Evolutionary conservation across 2,797 vertebrate species (phyloP).

Genomic region (Sciurus vulgaris): DNA sequence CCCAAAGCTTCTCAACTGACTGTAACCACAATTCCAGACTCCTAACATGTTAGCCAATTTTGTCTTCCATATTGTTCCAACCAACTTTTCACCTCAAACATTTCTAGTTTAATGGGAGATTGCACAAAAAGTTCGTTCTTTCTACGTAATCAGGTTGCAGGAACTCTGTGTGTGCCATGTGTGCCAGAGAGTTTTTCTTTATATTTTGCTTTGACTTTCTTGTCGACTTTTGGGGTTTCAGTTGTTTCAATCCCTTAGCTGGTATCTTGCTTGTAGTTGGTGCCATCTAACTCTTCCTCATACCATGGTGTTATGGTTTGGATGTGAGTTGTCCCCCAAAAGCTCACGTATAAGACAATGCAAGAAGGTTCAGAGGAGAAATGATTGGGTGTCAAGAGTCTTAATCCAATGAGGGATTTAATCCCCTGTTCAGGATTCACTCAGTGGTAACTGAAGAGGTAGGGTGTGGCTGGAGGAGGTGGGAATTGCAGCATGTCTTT

Average conservation of each 20-base stretch:
- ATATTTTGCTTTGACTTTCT: background rate
- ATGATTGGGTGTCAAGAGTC: no score
- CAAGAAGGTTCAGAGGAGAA: no score
- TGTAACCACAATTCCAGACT: background rate
- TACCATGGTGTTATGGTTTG: no score
- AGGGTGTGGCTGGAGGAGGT: no score
- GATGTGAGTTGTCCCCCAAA: no score
- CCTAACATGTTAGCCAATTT: background rate
- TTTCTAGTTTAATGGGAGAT: background rate
- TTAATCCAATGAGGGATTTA: no score
- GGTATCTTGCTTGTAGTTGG: background rate
- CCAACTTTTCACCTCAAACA: background rate
- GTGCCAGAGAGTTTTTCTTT: background rate
- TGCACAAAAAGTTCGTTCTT: background rate
- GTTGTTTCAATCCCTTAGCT: background rate
- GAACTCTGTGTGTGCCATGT: background rate
- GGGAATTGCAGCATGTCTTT: no score
- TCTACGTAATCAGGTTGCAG: background rate
- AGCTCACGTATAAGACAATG: no score
- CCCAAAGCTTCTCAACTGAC: background rate
- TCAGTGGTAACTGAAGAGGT: no score
- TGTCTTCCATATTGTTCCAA: background rate
- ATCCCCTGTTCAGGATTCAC: no score
- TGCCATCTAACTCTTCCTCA: background rate
- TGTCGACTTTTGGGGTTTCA: background rate